Evolutionary conservation across 2,113 vertebrate genomes (phyloP), one percentile per base, ranked within the genome.

Genomic region (Engraulis encrasicolus): DNA sequence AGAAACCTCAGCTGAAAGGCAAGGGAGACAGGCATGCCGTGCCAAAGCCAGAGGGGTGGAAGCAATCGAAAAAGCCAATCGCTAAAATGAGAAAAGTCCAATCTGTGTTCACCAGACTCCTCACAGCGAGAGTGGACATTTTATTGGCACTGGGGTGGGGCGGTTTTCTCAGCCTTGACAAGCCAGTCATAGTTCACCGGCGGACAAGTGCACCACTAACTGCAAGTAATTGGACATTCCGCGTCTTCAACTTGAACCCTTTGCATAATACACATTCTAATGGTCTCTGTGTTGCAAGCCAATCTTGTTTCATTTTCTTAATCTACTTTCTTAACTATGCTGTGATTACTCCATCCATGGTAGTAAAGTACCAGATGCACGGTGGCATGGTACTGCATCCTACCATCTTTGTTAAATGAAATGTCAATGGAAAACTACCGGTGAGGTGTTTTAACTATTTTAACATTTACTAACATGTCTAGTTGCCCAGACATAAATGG

Each of bases 131-230:
- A 87, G 88, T 85, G 90, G 90, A 91, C 92, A 88, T 92, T 93
- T 91, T 91, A 92, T 92, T 91, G 91, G 91, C 90, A 92, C 91
- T 85, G 90, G 85, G 85, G 89, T 84, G 79, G n/a, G 90, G 92
- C 93, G 90, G 92, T 91, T 85, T 89, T 88, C 89, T 85, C 15
- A 74, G 82, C 88, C 88, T 77, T 82, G 38, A 89, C 77, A 91
- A 93, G 92, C 90, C 89, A 92, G 90, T 86, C 83, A 14, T 87
- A 89, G 91, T 84, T 88, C 89, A 91, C 87, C 88, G 89, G 88
- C 50, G 7, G 83, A 85, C 71, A 52, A 31, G 49, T 82, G 84
- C 87, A 83, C 66, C 82, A 82, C 85, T 85, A 4, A 27, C 14
- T 15, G 87, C 87, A 88, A 88, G 87, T 86, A 83, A 82, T 82